Evolutionary conservation across 37 sponge, comb jelly and placozoan species (phyloP).

Genomic region (Aplysina aerophoba): DNA sequence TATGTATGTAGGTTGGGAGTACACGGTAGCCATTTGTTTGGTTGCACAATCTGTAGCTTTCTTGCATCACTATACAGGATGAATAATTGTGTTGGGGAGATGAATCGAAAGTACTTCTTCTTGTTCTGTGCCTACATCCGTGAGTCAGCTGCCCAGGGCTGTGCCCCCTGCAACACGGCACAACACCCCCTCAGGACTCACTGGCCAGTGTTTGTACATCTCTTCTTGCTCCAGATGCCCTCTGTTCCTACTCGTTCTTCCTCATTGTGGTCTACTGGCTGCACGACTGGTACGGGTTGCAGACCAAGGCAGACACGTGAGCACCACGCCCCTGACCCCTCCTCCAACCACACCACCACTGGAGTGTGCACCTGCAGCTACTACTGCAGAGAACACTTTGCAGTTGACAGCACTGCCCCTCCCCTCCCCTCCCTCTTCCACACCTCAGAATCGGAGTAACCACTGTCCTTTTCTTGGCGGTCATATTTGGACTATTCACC

Average conservation of each 20-base stretch:
- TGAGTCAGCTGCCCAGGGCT: slow-evolving; percentile 19
- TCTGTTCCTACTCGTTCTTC: slow-evolving; percentile 48
- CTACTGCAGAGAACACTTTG: too few relatives aligned
- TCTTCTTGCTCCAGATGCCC: slow-evolving; percentile 36
- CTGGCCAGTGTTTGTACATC: neutral
- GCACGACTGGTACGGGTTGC: slow-evolving; percentile 28
- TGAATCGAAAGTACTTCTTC: slow-evolving; percentile 82
- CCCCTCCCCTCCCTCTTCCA: neutral
- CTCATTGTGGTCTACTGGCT: slow-evolving; percentile 62
- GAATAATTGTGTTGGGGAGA: slow-evolving; percentile 85
- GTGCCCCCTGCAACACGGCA: too few relatives aligned
- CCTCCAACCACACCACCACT: neutral
- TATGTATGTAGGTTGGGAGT: neutral
- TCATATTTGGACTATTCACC: slow-evolving; percentile 79
- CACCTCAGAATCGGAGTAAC: slow-evolving; percentile 47
- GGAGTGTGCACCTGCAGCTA: too few relatives aligned
- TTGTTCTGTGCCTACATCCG: slow-evolving; percentile 76
- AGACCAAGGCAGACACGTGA: slow-evolving; percentile 1
- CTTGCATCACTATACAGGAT: slow-evolving; percentile 47
- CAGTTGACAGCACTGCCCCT: neutral
- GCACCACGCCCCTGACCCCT: too few relatives aligned
- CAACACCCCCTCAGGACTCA: neutral
- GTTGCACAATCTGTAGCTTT: neutral
- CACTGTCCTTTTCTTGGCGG: slow-evolving; percentile 54
- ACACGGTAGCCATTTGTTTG: neutral